phyloP scores from a whole-genome alignment of 2,888 invertebrate species.

The Philhelius pedissequus region DNA sequence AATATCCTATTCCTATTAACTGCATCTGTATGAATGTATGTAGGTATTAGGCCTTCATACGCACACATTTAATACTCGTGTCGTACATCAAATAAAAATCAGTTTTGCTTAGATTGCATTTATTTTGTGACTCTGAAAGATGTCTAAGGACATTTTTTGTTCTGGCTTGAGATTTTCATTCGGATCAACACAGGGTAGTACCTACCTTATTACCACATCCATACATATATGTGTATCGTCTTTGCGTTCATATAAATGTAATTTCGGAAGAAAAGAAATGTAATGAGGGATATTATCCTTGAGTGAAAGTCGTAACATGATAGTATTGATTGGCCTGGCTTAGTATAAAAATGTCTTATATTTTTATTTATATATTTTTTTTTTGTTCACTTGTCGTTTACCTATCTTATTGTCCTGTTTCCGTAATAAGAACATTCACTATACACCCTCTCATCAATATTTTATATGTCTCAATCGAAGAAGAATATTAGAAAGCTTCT shows the following conservation, averaged over 20 bases:
- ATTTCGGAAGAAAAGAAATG: conserved; percentile 14
- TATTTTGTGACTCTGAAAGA: conserved; percentile 35
- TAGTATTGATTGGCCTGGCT: conserved; percentile 65
- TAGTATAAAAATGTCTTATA: conserved; percentile 45
- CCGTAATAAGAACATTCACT: neutral
- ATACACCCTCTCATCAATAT: neutral
- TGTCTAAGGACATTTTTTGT: conserved; percentile 44
- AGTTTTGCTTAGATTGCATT: conserved; percentile 68
- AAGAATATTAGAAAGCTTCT: neutral
- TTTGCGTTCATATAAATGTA: neutral
- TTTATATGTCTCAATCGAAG: neutral
- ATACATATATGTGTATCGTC: neutral
- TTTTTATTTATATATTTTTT: conserved; percentile 13
- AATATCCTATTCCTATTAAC: no score
- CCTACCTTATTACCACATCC: no score
- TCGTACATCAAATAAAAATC: conserved; percentile 60
- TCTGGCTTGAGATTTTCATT: conserved; percentile 21
- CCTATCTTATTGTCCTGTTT: conserved; percentile 14
- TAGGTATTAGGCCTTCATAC: conserved; percentile 12
- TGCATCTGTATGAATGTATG: neutral
- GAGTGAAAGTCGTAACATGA: conserved; percentile 56
- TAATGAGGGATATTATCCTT: conserved; percentile 58
- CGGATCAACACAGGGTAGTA: conserved; percentile 12
- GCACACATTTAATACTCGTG: conserved; percentile 31
- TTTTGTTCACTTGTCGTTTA: neutral